Evolutionary conservation across 2,797 vertebrate genomes (phyloP).

Genomic region (Cirrhinus molitorella): DNA sequence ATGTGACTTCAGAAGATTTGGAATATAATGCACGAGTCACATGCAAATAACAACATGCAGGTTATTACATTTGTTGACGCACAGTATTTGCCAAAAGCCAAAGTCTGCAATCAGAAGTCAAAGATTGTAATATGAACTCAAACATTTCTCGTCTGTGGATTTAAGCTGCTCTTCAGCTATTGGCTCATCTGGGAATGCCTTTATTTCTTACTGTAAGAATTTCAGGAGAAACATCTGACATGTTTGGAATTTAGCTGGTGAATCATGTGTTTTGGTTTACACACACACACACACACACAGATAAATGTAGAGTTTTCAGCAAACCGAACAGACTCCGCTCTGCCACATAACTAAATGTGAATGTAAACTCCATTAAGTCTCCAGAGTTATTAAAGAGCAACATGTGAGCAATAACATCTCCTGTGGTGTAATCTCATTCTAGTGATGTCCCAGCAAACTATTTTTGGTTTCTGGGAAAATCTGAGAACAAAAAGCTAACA

Average conservation of each 20-base stretch:
- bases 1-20: too few species aligned
- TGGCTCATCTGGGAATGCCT: too few species aligned
- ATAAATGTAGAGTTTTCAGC: neutral
- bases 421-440: too few species aligned
- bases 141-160: too few species aligned
- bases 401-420: neutral
- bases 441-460: too few species aligned
- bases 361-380: neutral
- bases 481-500: too few species aligned
- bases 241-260: neutral
- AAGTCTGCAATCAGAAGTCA: neutral
- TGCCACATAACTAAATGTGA: neutral
- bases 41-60: neutral
- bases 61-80: neutral
- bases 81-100: neutral
- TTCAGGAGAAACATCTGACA: too few species aligned
- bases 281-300: neutral
- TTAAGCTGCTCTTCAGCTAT: too few species aligned
- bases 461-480: too few species aligned
- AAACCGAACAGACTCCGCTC: neutral
- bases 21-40: too few species aligned
- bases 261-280: too few species aligned
- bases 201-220: too few species aligned
- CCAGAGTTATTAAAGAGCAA: neutral
- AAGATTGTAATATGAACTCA: neutral